phyloP scores from a whole-genome alignment of 2,113 vertebrate genomes.

The Notarius lentiginosus region DNA sequence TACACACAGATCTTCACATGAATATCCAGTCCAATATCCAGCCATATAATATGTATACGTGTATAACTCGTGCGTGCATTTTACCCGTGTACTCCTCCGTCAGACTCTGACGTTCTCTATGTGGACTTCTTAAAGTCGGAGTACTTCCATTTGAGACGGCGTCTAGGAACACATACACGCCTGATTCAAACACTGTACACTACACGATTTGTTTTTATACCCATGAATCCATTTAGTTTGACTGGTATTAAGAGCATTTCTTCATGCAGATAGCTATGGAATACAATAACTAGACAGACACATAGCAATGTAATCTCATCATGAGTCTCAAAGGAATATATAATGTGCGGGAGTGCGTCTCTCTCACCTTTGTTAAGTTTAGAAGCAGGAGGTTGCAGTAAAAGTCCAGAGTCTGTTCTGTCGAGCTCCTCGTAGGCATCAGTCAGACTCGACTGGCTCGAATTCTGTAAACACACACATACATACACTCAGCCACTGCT shows the following conservation, averaged over 20 bases:
- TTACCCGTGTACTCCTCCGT: conserved; percentile 68
- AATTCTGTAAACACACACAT: conserved; percentile 63
- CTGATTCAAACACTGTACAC: neutral
- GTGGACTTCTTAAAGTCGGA: conserved; percentile 47
- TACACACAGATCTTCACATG: conserved; percentile 27
- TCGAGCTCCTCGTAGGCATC: conserved; percentile 65
- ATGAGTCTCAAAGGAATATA: neutral
- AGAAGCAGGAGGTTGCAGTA: conserved; percentile 48
- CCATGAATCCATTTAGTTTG: neutral
- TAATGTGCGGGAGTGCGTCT: neutral
- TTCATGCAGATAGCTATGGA: neutral
- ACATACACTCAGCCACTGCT: neutral
- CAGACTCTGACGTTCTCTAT: conserved; percentile 58
- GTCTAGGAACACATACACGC: conserved; percentile 53
- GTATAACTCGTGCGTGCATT: neutral
- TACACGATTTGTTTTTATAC: neutral
- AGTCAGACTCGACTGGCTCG: conserved; percentile 73
- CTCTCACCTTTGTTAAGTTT: conserved; percentile 62
- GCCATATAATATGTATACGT: neutral
- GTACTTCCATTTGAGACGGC: conserved; percentile 47
- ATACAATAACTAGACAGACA: no score
- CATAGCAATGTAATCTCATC: no score
- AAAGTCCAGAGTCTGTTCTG: conserved; percentile 40
- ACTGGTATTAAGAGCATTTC: neutral
- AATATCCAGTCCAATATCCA: neutral